Evolutionary conservation across 2,113 vertebrate species (phyloP).

Genomic region (Pseudonaja textilis): DNA sequence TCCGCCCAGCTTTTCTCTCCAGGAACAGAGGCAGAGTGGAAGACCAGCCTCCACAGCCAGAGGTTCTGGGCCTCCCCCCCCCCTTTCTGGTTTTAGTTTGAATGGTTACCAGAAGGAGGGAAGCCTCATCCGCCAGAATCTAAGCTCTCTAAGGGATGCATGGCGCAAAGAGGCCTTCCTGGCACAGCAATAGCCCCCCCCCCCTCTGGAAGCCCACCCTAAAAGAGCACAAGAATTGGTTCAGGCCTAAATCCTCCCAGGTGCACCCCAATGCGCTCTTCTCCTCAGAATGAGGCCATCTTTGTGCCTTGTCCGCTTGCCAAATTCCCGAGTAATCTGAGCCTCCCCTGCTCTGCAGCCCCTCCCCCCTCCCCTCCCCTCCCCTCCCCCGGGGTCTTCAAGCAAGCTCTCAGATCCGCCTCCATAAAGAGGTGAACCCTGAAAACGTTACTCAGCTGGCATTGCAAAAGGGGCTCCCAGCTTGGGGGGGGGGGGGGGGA

Average conservation of each 20-base stretch:
- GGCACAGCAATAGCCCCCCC: background rate
- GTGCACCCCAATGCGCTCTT: background rate
- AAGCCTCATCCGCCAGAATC: too few species aligned
- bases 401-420: slow-evolving; percentile 47
- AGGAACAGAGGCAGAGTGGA: background rate
- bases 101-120: background rate
- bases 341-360: slow-evolving; percentile 29
- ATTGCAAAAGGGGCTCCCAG: background rate
- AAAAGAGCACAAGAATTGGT: background rate
- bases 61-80: background rate
- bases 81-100: background rate
- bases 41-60: background rate
- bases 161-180: background rate
- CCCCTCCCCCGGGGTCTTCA: too few species aligned
- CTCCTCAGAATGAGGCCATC: background rate
- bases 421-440: slow-evolving; percentile 25
- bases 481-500: background rate
- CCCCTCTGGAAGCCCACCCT: background rate
- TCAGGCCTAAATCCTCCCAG: background rate
- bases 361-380: too few species aligned
- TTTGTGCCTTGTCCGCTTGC: background rate
- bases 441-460: slow-evolving; percentile 35
- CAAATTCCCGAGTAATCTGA: slow-evolving; percentile 32
- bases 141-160: background rate
- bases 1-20: background rate